These are phyloP conservation scores for Nineta flava DNA, from an alignment of 2,888 invertebrate species.

Conservation along the genomic window DNA sequence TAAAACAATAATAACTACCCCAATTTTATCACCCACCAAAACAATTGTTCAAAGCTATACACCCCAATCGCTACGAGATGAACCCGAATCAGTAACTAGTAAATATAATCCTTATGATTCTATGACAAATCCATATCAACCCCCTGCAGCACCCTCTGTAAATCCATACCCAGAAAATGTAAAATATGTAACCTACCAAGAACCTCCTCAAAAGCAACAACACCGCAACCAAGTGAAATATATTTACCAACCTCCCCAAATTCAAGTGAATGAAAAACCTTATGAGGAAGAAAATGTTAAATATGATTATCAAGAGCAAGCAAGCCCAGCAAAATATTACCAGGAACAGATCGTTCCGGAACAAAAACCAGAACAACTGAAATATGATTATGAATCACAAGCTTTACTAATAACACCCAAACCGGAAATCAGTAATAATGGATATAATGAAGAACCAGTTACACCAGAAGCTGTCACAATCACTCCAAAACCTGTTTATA, in stretches of 20 bases:
- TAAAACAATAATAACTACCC: background rate
- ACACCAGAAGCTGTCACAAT: background rate
- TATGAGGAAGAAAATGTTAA: slow-evolving; percentile 1
- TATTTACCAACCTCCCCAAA: background rate
- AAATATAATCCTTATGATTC: slow-evolving; percentile 16
- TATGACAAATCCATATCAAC: background rate
- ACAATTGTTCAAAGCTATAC: background rate
- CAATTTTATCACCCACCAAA: background rate
- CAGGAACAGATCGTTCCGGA: no score
- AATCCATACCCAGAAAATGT: background rate
- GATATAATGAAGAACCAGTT: background rate
- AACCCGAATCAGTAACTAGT: slow-evolving; percentile 16
- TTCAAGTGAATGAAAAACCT: slow-evolving; percentile 7
- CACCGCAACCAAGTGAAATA: no score
- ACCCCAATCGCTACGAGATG: slow-evolving; percentile 11
- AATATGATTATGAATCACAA: slow-evolving; percentile 5
- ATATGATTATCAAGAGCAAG: slow-evolving; percentile 6
- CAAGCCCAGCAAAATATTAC: slow-evolving; percentile 6
- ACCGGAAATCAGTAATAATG: background rate
- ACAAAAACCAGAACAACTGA: no score
- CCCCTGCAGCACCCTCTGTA: background rate
- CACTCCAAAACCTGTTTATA: slow-evolving; percentile 5
- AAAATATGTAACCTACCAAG: background rate
- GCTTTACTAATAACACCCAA: background rate
- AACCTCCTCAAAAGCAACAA: background rate